phyloP scores from a whole-genome alignment of 2,113 vertebrate genomes.

The Hyperopisus bebe region DNA sequence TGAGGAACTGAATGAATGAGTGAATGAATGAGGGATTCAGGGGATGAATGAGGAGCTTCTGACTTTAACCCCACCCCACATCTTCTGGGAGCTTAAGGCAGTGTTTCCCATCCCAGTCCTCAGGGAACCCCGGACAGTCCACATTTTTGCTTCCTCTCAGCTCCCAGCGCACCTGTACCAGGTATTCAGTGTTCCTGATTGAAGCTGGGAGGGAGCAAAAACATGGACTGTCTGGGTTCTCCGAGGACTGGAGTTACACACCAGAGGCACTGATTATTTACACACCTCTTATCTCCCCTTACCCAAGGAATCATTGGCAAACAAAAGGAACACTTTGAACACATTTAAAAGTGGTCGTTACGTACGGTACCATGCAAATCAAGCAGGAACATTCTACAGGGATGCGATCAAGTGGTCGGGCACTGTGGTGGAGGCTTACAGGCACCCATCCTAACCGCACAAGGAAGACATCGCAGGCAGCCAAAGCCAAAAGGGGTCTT shows the following conservation, averaged over 20 bases:
- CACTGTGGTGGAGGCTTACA: not conserved
- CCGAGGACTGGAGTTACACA: not conserved
- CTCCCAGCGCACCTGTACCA: too few species aligned
- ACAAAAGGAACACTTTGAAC: not conserved
- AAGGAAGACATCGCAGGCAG: not conserved
- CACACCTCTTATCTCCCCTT: not conserved
- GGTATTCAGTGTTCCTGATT: too few species aligned
- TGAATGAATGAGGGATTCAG: not conserved
- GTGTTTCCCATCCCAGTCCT: too few species aligned
- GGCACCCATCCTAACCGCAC: not conserved
- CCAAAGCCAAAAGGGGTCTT: constrained; percentile 6
- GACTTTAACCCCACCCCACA: not conserved
- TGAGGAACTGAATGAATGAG: not conserved
- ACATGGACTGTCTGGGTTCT: too few species aligned
- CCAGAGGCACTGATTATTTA: not conserved
- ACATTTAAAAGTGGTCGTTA: not conserved
- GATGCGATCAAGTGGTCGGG: not conserved
- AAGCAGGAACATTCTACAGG: not conserved
- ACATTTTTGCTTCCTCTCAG: too few species aligned
- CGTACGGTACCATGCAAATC: not conserved
- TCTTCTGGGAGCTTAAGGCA: too few species aligned
- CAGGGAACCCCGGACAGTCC: too few species aligned
- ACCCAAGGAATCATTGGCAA: not conserved
- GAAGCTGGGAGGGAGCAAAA: too few species aligned
- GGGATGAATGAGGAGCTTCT: not conserved